Evolutionary conservation across 1,140 invertebrate genomes (phyloP).

Genomic region (Antheraea pernyi): DNA sequence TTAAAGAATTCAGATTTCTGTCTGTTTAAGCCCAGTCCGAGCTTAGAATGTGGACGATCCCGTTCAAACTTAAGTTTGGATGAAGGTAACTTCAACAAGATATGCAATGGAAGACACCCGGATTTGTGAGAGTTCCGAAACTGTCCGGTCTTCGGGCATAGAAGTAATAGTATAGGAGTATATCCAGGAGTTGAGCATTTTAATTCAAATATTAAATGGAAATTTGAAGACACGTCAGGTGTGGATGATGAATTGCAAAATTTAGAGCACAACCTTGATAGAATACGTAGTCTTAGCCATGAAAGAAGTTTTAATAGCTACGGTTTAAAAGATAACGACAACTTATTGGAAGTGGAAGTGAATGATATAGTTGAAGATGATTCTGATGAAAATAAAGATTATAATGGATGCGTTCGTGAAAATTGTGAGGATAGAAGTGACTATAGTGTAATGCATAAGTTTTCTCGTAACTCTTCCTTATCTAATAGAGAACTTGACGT

Average conservation of each 20-base stretch:
- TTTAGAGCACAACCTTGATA: slow-evolving; percentile 73
- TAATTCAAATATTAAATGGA: slow-evolving; percentile 74
- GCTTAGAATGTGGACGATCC: slow-evolving; percentile 65
- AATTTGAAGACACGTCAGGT: slow-evolving; percentile 64
- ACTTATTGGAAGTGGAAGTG: slow-evolving; percentile 70
- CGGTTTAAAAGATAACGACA: slow-evolving; percentile 57
- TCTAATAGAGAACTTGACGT: slow-evolving; percentile 76
- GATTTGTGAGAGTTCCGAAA: slow-evolving; percentile 78
- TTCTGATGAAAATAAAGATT: slow-evolving; percentile 65
- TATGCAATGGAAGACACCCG: slow-evolving; percentile 71
- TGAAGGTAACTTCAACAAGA: slow-evolving; percentile 73
- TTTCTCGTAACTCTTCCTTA: slow-evolving; percentile 69
- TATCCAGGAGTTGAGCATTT: slow-evolving; percentile 72
- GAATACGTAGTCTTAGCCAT: slow-evolving; percentile 68
- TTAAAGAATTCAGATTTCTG: slow-evolving; percentile 73
- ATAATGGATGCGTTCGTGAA: slow-evolving; percentile 50
- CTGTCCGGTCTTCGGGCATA: slow-evolving; percentile 74
- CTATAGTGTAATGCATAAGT: slow-evolving; percentile 60
- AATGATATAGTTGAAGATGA: slow-evolving; percentile 60
- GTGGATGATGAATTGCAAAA: slow-evolving; percentile 62
- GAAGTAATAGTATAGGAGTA: slow-evolving; percentile 74
- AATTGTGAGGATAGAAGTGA: slow-evolving; percentile 68
- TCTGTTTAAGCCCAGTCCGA: slow-evolving; percentile 64
- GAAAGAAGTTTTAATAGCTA: slow-evolving; percentile 58
- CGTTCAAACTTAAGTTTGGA: slow-evolving; percentile 75